Conservation (phyloP, 2,888 invertebrate genomes). For the Drosophila kuntzei region DNA sequence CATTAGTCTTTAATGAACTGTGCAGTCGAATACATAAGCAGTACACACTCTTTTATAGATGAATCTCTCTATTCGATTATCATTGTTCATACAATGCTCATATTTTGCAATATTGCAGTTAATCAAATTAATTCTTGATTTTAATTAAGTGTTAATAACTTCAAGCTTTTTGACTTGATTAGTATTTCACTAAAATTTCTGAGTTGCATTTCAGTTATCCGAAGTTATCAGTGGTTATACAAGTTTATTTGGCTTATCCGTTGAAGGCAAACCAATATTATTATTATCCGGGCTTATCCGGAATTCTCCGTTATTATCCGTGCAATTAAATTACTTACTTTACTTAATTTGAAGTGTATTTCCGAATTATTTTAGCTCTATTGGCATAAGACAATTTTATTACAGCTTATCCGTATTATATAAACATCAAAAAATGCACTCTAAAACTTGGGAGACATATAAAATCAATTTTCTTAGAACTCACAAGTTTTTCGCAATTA, state of each 20-base stretch:
- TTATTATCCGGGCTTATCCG: not conserved
- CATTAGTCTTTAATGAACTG: conserved; percentile 69
- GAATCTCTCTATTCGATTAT: not conserved
- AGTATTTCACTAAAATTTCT: not conserved
- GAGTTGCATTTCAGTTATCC: not conserved
- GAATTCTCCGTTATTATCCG: not conserved
- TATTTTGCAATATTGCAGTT: not conserved
- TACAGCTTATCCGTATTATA: no score
- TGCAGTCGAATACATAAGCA: conserved; percentile 5
- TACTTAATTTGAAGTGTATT: not conserved
- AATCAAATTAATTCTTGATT: not conserved
- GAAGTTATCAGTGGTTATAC: not conserved
- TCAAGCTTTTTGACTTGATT: not conserved
- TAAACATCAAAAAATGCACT: no score
- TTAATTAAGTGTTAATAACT: not conserved
- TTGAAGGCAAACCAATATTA: no score
- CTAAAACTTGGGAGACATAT: not conserved
- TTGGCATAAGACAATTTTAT: not conserved
- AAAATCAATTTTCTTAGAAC: not conserved
- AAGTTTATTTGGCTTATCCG: not conserved
- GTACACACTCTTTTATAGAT: conserved; percentile 4
- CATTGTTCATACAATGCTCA: conserved; percentile 2
- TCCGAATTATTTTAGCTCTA: not conserved
- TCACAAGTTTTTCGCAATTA: conserved; percentile 5
- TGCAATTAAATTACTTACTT: not conserved